phyloP scores from a whole-genome alignment of 37 sponge, comb jelly and placozoan species.

The Crambe crambe region DNA sequence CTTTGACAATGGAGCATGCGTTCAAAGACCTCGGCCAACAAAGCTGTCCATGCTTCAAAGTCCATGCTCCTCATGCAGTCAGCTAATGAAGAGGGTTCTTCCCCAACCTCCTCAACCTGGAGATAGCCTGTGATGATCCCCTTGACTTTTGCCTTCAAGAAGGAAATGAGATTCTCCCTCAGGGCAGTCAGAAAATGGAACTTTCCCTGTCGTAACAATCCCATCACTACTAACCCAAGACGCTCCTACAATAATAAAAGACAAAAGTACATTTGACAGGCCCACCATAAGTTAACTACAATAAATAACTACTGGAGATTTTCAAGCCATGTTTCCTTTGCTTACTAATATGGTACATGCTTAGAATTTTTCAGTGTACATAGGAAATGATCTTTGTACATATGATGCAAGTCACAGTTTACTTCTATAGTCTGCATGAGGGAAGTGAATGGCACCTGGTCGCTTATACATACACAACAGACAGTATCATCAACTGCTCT shows the following conservation, averaged over 20 bases:
- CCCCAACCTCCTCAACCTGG: slow-evolving; percentile 24
- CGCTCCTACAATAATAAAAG: slow-evolving; percentile 68
- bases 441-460: too few species aligned
- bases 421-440: too few species aligned
- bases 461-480: too few species aligned
- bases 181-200: slow-evolving; percentile 74
- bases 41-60: slow-evolving; percentile 65
- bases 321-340: too few species aligned
- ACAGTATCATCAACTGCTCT: too few species aligned
- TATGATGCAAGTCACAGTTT: too few species aligned
- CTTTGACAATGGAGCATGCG: slow-evolving; percentile 32
- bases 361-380: too few species aligned
- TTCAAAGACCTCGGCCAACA: slow-evolving; percentile 63
- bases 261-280: slow-evolving; percentile 8
- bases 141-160: slow-evolving; percentile 53
- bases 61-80: slow-evolving; percentile 64
- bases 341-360: too few species aligned
- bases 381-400: too few species aligned
- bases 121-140: slow-evolving; percentile 36
- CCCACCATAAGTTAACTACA: too few species aligned
- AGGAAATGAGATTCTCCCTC: slow-evolving; percentile 45
- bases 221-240: slow-evolving; percentile 68
- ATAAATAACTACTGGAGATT: too few species aligned
- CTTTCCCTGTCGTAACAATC: slow-evolving; percentile 80
- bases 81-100: slow-evolving; percentile 53